These are phyloP conservation scores for Pyralis farinalis DNA, from an alignment of 2,888 invertebrate species.

Conservation along the genomic window DNA sequence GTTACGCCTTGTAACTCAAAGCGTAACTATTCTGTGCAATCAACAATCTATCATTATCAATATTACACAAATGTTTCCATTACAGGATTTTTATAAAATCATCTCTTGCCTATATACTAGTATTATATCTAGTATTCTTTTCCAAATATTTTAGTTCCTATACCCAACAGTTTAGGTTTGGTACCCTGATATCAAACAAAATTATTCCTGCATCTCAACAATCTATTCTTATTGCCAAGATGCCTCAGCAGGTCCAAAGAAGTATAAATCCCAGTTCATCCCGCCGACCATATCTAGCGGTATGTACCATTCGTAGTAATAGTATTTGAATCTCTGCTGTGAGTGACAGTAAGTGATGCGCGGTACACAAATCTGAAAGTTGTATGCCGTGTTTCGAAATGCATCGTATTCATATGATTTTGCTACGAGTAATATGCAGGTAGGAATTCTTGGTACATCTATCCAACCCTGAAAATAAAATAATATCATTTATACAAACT, in stretches of 20 bases:
- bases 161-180: too few relatives aligned
- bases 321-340: slow-evolving; percentile 34
- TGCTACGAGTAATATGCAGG: slow-evolving; percentile 45
- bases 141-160: too few relatives aligned
- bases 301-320: slow-evolving; percentile 52
- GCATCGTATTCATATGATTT: slow-evolving; percentile 30
- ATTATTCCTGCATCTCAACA: too few relatives aligned
- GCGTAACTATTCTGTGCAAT: too few relatives aligned
- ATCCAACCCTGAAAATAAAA: slow-evolving; percentile 50
- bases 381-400: slow-evolving; percentile 40
- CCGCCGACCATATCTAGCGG: slow-evolving; percentile 34
- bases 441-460: slow-evolving; percentile 43
- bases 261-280: slow-evolving; percentile 44
- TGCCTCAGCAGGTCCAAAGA: slow-evolving; percentile 35
- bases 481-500: neutral
- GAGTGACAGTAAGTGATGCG: slow-evolving; percentile 44
- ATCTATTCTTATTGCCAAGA: slow-evolving; percentile 29
- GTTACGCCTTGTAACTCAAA: too few relatives aligned
- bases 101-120: too few relatives aligned
- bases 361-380: slow-evolving; percentile 54
- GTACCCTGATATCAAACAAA: too few relatives aligned
- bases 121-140: too few relatives aligned
- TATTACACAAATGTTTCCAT: too few relatives aligned
- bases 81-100: too few relatives aligned
- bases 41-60: too few relatives aligned